These are phyloP conservation scores for Drosophila albomicans DNA, from an alignment of 1,140 invertebrate genomes.

Conservation along the genomic window DNA sequence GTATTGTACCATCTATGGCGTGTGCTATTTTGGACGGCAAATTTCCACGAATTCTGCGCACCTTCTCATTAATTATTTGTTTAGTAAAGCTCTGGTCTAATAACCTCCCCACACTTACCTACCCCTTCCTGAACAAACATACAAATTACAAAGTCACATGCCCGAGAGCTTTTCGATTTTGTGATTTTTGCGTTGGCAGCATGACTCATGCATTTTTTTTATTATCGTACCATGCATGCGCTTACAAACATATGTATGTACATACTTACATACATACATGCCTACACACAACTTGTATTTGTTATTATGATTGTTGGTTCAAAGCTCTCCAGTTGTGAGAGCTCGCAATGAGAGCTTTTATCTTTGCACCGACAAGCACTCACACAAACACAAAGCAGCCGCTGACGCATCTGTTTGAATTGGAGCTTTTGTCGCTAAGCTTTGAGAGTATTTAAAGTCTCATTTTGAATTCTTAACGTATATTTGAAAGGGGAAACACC, in stretches of 20 bases:
- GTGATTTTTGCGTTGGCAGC: conserved; percentile 61
- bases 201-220: conserved; percentile 73
- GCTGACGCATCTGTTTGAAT: conserved; percentile 17
- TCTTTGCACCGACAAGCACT: conserved; percentile 43
- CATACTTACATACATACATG: too few species aligned
- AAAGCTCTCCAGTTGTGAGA: conserved; percentile 47
- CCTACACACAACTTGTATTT: conserved; percentile 13
- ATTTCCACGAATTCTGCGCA: conserved; percentile 68
- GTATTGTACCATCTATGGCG: conserved; percentile 21
- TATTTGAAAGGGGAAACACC: conserved; percentile 5
- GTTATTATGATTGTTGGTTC: conserved; percentile 3
- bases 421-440: conserved; percentile 23
- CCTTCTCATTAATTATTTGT: conserved; percentile 30
- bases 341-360: conserved; percentile 56
- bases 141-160: conserved; percentile 70
- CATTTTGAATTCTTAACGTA: conserved; percentile 29
- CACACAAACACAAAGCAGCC: conserved; percentile 21
- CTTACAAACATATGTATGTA: conserved; percentile 5
- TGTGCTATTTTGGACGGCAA: conserved; percentile 47
- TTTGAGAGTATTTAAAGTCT: conserved; percentile 21
- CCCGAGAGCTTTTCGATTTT: conserved; percentile 46
- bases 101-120: conserved; percentile 35
- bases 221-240: conserved; percentile 19
- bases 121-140: conserved; percentile 17
- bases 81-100: conserved; percentile 20